A percentile compares a stretch with the other conserved stretches of the same genome.
phyloP scores from a whole-genome alignment of 2,797 vertebrate species.

The Gambelia wislizenii region DNA sequence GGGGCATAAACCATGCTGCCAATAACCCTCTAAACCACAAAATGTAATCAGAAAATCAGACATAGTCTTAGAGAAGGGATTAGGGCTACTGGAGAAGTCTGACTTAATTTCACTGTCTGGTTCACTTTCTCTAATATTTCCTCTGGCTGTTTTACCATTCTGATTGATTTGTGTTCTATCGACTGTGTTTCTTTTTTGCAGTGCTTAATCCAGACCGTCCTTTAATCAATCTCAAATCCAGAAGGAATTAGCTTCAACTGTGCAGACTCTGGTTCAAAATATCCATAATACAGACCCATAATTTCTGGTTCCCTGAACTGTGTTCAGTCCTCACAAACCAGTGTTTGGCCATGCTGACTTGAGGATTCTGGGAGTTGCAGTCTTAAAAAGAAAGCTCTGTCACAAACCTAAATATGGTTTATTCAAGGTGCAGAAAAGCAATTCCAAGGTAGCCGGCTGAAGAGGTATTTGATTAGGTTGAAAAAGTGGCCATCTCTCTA shows the following conservation, averaged over 20 bases:
- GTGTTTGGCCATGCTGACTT: too few relatives aligned
- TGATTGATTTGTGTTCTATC: constrained; percentile 7
- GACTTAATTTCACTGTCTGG: constrained; percentile 30
- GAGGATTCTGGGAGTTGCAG: too few relatives aligned
- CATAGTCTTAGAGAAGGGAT: constrained; percentile 10
- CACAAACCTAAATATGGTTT: neutral
- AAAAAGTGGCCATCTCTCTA: neutral
- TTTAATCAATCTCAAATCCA: constrained; percentile 27
- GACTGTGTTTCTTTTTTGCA: neutral
- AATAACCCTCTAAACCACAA: neutral
- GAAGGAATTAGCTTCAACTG: neutral
- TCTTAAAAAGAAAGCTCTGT: too few relatives aligned
- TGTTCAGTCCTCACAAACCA: too few relatives aligned
- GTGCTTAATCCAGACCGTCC: neutral
- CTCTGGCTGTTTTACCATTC: neutral
- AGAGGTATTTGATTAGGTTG: neutral
- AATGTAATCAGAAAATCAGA: constrained; percentile 18
- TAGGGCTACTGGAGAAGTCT: neutral
- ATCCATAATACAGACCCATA: neutral
- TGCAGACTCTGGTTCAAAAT: neutral
- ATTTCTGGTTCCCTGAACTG: neutral
- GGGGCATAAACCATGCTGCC: neutral
- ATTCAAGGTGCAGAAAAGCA: neutral
- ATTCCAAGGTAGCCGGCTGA: neutral
- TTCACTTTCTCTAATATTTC: constrained; percentile 2